These are phyloP conservation scores for Aegypius monachus DNA, from an alignment of 2,113 vertebrate genomes.

Conservation along the genomic window DNA sequence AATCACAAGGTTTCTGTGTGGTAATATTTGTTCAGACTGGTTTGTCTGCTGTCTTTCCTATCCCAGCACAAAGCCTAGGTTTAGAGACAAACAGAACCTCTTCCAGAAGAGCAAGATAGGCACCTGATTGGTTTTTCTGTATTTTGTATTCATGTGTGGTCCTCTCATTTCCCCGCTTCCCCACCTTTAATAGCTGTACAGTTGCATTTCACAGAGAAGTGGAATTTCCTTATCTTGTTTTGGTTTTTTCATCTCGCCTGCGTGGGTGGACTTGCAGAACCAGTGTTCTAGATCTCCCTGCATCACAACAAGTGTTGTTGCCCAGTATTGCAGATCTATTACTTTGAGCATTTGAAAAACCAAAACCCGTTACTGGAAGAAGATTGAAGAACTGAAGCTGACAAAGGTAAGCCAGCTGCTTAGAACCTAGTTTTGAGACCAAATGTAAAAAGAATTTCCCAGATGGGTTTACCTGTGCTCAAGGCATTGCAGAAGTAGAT, in stretches of 20 bases:
- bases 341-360: neutral
- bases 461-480: neutral
- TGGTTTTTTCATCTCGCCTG: slow-evolving; percentile 25
- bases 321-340: neutral
- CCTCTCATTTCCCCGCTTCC: neutral
- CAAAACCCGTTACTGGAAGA: neutral
- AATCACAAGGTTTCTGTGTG: neutral
- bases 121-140: neutral
- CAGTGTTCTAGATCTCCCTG: neutral
- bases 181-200: neutral
- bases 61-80: neutral
- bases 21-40: neutral
- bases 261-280: slow-evolving; percentile 19
- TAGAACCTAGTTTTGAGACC: neutral
- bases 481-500: neutral
- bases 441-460: neutral
- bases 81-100: neutral
- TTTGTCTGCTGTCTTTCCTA: neutral
- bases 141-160: neutral
- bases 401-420: slow-evolving; percentile 30
- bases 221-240: slow-evolving; percentile 36
- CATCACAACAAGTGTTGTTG: neutral
- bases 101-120: neutral
- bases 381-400: neutral
- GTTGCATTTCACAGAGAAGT: slow-evolving; percentile 4